phyloP scores from a whole-genome alignment of 2,113 vertebrate genomes.

The Sylvietta virens region DNA sequence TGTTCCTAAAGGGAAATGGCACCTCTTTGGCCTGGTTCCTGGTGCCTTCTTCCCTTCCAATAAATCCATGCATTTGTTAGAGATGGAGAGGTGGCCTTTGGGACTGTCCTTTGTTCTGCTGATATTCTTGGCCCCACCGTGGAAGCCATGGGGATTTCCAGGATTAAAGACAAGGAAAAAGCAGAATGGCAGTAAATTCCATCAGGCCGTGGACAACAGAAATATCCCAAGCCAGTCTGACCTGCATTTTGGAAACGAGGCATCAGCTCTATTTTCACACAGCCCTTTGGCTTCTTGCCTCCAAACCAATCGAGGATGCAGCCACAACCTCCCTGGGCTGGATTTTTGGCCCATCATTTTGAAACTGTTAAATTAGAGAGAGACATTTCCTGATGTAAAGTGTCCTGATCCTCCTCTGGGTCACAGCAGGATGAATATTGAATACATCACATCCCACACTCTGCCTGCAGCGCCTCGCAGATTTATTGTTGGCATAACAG shows the following conservation, averaged over 20 bases:
- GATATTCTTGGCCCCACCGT: not conserved
- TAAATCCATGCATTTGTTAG: not conserved
- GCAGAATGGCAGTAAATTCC: not conserved
- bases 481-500: constrained; percentile 59
- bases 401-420: constrained; percentile 28
- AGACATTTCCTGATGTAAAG: constrained; percentile 16
- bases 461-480: constrained; percentile 17
- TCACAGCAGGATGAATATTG: constrained; percentile 52
- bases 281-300: not conserved
- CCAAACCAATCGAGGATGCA: not conserved
- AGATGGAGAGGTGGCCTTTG: not conserved
- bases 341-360: not conserved
- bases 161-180: not conserved
- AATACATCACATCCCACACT: constrained; percentile 22
- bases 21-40: not conserved
- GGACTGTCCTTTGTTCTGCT: not conserved
- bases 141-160: not conserved
- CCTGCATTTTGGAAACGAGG: not conserved
- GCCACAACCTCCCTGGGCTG: not conserved
- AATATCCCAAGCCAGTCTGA: not conserved
- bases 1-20: not conserved
- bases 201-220: not conserved
- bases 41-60: not conserved
- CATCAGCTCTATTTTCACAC: not conserved
- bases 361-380: not conserved